These are phyloP conservation scores for Microplitis mediator DNA, from an alignment of 1,140 invertebrate species.

Conservation along the genomic window DNA sequence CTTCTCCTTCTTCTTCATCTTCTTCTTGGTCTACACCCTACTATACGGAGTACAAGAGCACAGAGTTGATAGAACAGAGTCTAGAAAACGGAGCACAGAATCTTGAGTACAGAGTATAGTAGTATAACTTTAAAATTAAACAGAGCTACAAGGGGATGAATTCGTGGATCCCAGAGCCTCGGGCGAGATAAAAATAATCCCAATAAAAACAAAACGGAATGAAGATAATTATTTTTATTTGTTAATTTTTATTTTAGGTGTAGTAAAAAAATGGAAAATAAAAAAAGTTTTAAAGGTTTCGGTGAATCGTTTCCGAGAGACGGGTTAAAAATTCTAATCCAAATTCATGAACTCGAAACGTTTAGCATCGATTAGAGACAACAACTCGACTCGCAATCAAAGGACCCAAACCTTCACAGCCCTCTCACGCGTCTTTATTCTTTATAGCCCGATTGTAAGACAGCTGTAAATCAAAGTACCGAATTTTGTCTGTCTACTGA, in stretches of 20 bases:
- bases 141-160: background rate
- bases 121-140: too few species aligned
- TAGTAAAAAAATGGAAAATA: background rate
- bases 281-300: background rate
- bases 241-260: background rate
- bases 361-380: constrained; percentile 58
- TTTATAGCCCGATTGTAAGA: constrained; percentile 29
- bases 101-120: too few species aligned
- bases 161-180: background rate
- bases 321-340: constrained; percentile 52
- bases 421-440: constrained; percentile 5
- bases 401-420: constrained; percentile 25
- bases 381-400: constrained; percentile 50
- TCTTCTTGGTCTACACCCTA: too few species aligned
- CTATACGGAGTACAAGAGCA: too few species aligned
- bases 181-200: too few species aligned
- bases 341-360: constrained; percentile 58
- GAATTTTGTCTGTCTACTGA: constrained; percentile 47
- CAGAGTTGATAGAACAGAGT: too few species aligned
- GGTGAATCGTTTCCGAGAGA: constrained; percentile 47
- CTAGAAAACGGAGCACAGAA: too few species aligned
- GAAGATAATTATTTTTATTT: too few species aligned
- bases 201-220: too few species aligned
- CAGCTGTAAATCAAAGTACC: constrained; percentile 60
- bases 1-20: too few species aligned